A percentile compares a stretch with the other conserved stretches of the same genome.
phyloP scores from a whole-genome alignment of 2,797 vertebrate genomes.

The Anableps anableps region DNA sequence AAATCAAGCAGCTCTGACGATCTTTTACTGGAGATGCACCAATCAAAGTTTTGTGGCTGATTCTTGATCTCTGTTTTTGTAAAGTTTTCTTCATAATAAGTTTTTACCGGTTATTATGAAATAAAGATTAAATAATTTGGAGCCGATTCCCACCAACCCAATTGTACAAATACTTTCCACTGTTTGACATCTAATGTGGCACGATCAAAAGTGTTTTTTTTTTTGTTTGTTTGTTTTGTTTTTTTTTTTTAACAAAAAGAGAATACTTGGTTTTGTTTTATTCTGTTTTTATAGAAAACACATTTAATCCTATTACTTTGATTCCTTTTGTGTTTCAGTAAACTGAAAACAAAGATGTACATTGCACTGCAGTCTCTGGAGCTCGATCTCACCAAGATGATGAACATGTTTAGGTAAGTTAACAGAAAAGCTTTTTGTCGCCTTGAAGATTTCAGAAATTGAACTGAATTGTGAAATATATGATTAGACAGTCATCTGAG shows the following conservation, averaged over 20 bases:
- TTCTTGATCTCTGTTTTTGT: too few relatives aligned
- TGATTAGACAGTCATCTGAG: background rate
- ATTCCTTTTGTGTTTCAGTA: slow-evolving; percentile 77
- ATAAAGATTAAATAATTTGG: too few relatives aligned
- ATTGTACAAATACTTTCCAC: too few relatives aligned
- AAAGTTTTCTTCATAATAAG: too few relatives aligned
- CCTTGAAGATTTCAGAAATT: background rate
- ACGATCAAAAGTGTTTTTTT: background rate
- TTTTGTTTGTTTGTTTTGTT: too few relatives aligned
- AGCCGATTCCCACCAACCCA: too few relatives aligned
- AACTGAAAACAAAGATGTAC: slow-evolving; percentile 99
- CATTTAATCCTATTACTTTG: background rate
- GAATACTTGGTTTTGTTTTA: background rate
- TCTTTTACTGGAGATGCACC: too few relatives aligned
- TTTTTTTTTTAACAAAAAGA: background rate
- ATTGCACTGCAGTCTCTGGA: slow-evolving; percentile 97
- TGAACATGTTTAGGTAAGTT: slow-evolving; percentile 96
- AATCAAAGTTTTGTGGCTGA: too few relatives aligned
- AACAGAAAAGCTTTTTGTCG: background rate
- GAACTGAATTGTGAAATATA: background rate
- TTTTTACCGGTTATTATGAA: too few relatives aligned
- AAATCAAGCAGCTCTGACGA: too few relatives aligned
- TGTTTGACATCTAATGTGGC: background rate
- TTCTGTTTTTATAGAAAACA: background rate
- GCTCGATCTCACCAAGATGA: slow-evolving; percentile 98